Evolutionary conservation across 2,113 vertebrate genomes (phyloP).

Genomic region (Osmerus mordax): DNA sequence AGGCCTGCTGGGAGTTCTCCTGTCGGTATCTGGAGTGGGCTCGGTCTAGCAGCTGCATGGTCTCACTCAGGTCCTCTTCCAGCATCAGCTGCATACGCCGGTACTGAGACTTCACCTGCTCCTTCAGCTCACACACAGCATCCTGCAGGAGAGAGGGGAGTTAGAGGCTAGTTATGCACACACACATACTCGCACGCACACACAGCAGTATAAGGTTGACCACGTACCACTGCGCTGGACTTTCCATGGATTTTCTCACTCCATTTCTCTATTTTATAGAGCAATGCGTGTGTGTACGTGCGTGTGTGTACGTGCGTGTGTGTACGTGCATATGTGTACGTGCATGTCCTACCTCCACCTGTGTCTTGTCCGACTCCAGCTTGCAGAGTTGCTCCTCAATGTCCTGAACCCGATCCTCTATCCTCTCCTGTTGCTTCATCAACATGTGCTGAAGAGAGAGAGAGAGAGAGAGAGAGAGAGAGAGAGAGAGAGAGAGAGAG

Average conservation of each 20-base stretch:
- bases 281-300: slow-evolving; percentile 15
- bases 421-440: slow-evolving; percentile 93
- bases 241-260: too few relatives aligned
- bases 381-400: slow-evolving; percentile 95
- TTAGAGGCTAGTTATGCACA: neutral
- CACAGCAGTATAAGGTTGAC: neutral
- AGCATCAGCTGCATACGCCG: slow-evolving; percentile 93
- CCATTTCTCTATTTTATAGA: neutral
- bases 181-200: slow-evolving; percentile 12
- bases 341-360: slow-evolving; percentile 82
- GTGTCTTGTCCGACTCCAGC: slow-evolving; percentile 91
- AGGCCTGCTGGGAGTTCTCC: slow-evolving; percentile 87
- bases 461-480: slow-evolving; percentile 14
- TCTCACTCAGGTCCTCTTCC: slow-evolving; percentile 88
- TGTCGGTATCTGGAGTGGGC: slow-evolving; percentile 86
- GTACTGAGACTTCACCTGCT: slow-evolving; percentile 87
- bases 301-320: slow-evolving; percentile 3
- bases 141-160: slow-evolving; percentile 69
- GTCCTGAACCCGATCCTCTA: slow-evolving; percentile 92
- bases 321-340: neutral
- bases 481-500: neutral
- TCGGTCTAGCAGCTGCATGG: slow-evolving; percentile 91
- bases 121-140: slow-evolving; percentile 91
- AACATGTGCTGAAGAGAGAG: slow-evolving; percentile 82
- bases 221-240: too few relatives aligned